Evolutionary conservation across 2,888 invertebrate species (phyloP), one percentile per base, ranked within the genome.

Genomic region (Scaptomyza flava): DNA sequence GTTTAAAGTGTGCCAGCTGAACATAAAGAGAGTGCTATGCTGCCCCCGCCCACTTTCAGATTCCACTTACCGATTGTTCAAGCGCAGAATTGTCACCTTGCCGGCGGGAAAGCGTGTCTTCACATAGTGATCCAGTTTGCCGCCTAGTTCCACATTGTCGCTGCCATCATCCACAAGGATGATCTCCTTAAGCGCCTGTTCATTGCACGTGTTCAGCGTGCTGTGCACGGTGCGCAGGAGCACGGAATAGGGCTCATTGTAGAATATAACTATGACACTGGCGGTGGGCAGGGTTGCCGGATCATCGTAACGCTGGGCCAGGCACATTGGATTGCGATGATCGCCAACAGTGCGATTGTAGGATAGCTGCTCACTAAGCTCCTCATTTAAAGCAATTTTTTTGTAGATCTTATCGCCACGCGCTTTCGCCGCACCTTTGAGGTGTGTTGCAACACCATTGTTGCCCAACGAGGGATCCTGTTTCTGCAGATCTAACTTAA

Each of bases 111-210:
- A 93, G 34, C 96, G 93, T 2, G 96, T 95, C 43, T 93, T 92
- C 50, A 98, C 93, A 91, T 98, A 98, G 89, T 96, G 94, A 78
- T 96, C 95, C 56, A 98, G 93, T 82, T 96, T 95, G 62, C 94
- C 95, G 88, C 95, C 95, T 73, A 96, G 93, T 83, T 94, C 96
- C 79, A 90, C 94, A 92, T 96, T 94, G 41, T 96, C 96, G 76
- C 98, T 98, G 91, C 95, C 95, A 92, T 99, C 99, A 90, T 99
- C 98, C n/a, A 99, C 96, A 9, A 99, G 93, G 87, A 99, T 96
- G 63, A 99, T 96, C 93, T 99, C 98, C 90, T 97, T 95, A 12
- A 99, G 71, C 36, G 91, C 80, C 64, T 93, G 90, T 6, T 93
- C 90, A 20, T 95, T 95, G 42, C 96, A 94, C 42, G 95, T 93